phyloP scores from a whole-genome alignment of 1,140 invertebrate species.

The Coptotermes formosanus region DNA sequence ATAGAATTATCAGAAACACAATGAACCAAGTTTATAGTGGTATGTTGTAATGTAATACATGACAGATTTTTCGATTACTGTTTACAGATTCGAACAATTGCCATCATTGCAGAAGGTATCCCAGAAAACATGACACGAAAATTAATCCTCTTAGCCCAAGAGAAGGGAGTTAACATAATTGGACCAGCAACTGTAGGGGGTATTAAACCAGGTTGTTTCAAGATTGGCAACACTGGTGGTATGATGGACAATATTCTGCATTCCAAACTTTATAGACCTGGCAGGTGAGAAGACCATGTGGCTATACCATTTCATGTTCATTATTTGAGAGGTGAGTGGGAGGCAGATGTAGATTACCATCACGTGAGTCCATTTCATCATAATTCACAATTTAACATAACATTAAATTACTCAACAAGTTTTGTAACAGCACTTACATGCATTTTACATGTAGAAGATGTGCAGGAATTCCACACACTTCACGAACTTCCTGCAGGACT shows the following conservation, averaged over 20 bases:
- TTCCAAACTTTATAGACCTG: constrained; percentile 94
- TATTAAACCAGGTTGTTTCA: constrained; percentile 98
- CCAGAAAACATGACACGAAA: constrained; percentile 97
- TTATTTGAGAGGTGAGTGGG: not conserved
- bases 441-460: too few species aligned
- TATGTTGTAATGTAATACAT: not conserved
- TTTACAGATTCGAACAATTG: constrained; percentile 83
- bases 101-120: constrained; percentile 99
- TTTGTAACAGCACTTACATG: too few species aligned
- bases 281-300: constrained; percentile 54
- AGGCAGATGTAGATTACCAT: not conserved
- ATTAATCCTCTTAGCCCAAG: constrained; percentile 81
- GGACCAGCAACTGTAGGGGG: constrained; percentile 98
- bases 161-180: constrained; percentile 84
- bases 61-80: not conserved
- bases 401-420: too few species aligned
- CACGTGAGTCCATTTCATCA: too few species aligned
- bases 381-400: too few species aligned
- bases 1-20: too few species aligned
- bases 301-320: not conserved
- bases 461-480: too few species aligned
- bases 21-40: too few species aligned
- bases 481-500: too few species aligned
- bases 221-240: constrained; percentile 98
- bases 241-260: constrained; percentile 99